Evolutionary conservation across 2,797 vertebrate genomes (phyloP).

Genomic region (Sebastiscus albofasciatus): DNA sequence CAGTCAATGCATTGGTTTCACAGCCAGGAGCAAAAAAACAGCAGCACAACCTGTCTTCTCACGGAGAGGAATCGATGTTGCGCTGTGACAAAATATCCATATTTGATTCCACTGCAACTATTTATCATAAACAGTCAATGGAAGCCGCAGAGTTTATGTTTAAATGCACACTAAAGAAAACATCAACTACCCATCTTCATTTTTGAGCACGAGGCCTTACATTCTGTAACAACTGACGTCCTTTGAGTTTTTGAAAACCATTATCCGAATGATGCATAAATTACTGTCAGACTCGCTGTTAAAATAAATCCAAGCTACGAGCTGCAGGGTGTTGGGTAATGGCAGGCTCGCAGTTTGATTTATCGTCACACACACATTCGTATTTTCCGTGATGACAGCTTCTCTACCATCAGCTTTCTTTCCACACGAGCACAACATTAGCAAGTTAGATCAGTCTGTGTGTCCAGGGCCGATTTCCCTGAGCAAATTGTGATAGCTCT

Average conservation of each 20-base stretch:
- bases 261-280: slow-evolving; percentile 32
- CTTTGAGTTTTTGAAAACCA: slow-evolving; percentile 13
- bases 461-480: slow-evolving; percentile 42
- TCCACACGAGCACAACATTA: slow-evolving; percentile 44
- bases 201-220: background rate
- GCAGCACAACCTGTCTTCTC: slow-evolving; percentile 22
- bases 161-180: background rate
- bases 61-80: slow-evolving; percentile 25
- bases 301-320: slow-evolving; percentile 26
- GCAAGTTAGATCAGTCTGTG: slow-evolving; percentile 51
- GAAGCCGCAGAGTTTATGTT: background rate
- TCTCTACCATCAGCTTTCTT: slow-evolving; percentile 49
- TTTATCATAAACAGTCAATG: slow-evolving; percentile 16
- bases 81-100: slow-evolving; percentile 31
- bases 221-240: background rate
- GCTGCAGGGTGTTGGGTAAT: slow-evolving; percentile 27
- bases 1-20: slow-evolving; percentile 31
- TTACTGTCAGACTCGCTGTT: slow-evolving; percentile 22
- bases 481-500: slow-evolving; percentile 7
- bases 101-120: slow-evolving; percentile 25
- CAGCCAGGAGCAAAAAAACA: slow-evolving; percentile 15
- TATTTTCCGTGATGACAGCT: slow-evolving; percentile 44
- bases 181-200: background rate
- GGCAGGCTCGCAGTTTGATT: slow-evolving; percentile 27
- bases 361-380: slow-evolving; percentile 34